Evolutionary conservation across 1,140 invertebrate species (phyloP).

Genomic region (Homarus americanus): DNA sequence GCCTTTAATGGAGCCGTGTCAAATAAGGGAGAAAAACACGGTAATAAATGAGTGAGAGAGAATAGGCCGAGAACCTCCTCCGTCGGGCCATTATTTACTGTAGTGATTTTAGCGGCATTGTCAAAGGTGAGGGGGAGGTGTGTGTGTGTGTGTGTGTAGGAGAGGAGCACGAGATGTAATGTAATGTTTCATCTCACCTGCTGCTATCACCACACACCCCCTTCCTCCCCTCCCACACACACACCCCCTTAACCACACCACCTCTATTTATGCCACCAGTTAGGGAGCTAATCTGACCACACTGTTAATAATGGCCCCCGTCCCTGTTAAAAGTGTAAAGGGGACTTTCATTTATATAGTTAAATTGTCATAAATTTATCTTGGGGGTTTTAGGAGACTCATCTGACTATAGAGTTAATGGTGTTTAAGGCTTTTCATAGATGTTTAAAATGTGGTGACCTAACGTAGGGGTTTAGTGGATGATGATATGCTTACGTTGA

Average conservation of each 20-base stretch:
- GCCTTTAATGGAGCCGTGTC: constrained; percentile 66
- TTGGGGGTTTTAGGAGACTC: constrained; percentile 23
- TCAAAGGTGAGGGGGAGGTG: constrained; percentile 2
- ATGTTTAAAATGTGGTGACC: constrained; percentile 34
- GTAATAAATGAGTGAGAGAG: constrained; percentile 59
- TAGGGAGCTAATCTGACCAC: constrained; percentile 58
- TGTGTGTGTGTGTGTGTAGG: not conserved
- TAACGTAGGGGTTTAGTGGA: not conserved
- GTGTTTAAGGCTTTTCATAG: constrained; percentile 32
- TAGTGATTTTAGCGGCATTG: constrained; percentile 56
- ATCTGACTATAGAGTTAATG: constrained; percentile 40
- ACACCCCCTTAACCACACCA: not conserved
- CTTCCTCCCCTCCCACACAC: not conserved
- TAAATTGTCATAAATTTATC: constrained; percentile 62
- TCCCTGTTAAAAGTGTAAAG: constrained; percentile 33
- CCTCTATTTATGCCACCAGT: constrained; percentile 49
- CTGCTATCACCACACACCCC: not conserved
- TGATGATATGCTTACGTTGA: too few species aligned
- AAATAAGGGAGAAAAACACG: constrained; percentile 64
- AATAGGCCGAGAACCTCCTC: constrained; percentile 47
- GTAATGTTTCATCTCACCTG: not conserved
- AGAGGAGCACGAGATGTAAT: not conserved
- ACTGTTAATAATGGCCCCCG: constrained; percentile 61
- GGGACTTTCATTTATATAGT: constrained; percentile 59
- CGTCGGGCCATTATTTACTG: constrained; percentile 58